phyloP scores from a whole-genome alignment of 2,888 invertebrate species.

The Tetragnatha montana region DNA sequence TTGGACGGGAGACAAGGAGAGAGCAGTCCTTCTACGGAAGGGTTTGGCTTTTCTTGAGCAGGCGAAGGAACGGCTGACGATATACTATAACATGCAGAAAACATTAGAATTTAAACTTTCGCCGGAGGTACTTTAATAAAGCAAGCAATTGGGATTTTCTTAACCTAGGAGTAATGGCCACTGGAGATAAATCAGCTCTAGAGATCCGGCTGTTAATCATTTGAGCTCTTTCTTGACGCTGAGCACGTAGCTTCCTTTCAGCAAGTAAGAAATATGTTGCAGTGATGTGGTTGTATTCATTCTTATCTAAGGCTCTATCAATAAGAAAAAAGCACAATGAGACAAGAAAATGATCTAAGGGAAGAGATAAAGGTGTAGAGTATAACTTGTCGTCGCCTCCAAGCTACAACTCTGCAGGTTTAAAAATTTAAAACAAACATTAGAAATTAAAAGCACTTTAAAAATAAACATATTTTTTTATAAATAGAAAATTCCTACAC shows the following conservation, averaged over 20 bases:
- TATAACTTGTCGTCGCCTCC: too few species aligned
- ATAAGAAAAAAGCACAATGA: slow-evolving; percentile 6
- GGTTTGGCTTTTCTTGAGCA: slow-evolving; percentile 71
- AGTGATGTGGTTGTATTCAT: slow-evolving; percentile 98
- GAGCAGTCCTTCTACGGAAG: slow-evolving; percentile 66
- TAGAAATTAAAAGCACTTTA: too few species aligned
- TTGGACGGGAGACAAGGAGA: slow-evolving; percentile 69
- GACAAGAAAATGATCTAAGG: too few species aligned
- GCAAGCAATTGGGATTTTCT: background rate
- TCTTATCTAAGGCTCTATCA: slow-evolving; percentile 89
- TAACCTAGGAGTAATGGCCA: slow-evolving; percentile 77
- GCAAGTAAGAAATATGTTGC: slow-evolving; percentile 98
- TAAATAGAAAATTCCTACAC: too few species aligned
- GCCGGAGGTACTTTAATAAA: background rate
- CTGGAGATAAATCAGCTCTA: slow-evolving; percentile 75
- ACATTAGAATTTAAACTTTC: background rate
- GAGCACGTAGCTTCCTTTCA: slow-evolving; percentile 89
- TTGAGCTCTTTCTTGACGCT: slow-evolving; percentile 81
- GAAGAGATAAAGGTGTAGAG: too few species aligned
- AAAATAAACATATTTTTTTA: too few species aligned
- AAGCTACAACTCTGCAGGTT: too few species aligned
- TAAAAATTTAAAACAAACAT: too few species aligned
- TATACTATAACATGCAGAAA: slow-evolving; percentile 41
- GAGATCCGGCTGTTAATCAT: slow-evolving; percentile 77
- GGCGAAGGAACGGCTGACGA: slow-evolving; percentile 71